A percentile compares a stretch with the other conserved stretches of the same genome.
These are phyloP conservation scores for Aleiodes sp. DNA, from an alignment of 1,140 invertebrate species.

Conservation along the genomic window DNA sequence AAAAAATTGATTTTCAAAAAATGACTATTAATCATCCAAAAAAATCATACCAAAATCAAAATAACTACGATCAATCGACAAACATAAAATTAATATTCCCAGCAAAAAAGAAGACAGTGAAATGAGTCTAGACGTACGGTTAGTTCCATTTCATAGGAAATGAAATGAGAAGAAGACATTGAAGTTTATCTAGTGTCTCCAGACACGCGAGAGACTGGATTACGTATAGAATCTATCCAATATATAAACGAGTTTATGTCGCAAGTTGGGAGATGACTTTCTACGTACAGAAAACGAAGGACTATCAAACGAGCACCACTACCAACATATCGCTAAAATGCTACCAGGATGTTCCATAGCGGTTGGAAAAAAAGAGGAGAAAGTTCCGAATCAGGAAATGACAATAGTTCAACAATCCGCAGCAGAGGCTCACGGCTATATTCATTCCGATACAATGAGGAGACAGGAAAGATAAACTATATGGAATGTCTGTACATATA, in stretches of 20 bases:
- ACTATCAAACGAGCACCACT: not conserved
- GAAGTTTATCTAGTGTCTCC: not conserved
- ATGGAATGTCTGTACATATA: not conserved
- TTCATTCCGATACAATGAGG: constrained; percentile 4
- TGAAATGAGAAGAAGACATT: no score
- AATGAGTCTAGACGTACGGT: no score
- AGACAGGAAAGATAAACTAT: not conserved
- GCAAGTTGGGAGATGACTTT: no score
- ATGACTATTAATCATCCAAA: no score
- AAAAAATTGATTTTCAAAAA: no score
- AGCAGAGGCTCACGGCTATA: not conserved
- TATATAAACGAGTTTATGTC: no score
- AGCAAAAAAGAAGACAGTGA: no score
- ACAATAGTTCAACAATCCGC: not conserved
- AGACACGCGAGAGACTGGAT: not conserved
- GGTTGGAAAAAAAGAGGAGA: constrained; percentile 3
- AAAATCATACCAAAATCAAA: no score
- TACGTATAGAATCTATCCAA: not conserved
- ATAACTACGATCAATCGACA: no score
- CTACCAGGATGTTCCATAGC: not conserved
- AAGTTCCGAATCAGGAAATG: constrained; percentile 10
- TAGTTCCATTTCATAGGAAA: no score
- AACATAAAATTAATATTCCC: no score
- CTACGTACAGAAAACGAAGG: no score
- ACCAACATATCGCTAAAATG: not conserved